Base-by-base conservation (phyloP, 2,888 invertebrate species). In the Drosophila paranaensis region DNA sequence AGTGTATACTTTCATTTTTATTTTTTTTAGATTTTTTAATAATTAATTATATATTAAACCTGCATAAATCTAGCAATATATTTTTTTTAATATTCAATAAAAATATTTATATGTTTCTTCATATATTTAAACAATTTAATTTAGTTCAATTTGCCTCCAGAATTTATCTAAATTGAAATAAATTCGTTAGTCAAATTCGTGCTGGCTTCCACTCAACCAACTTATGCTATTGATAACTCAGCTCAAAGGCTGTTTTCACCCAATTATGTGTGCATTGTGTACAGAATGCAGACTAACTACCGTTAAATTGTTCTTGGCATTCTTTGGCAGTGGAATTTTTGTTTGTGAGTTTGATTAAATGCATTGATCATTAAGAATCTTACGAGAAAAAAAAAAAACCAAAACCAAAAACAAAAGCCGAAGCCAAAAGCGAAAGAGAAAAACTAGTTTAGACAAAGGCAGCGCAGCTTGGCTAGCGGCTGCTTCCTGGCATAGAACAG, bases 261-360 rank as follows among this genome's bases (percentile, higher is more conserved):
- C 30, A 74, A 73, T 67, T 72, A 57, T 58, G 53, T 45, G 46
- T 53, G 68, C 53, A 75, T 81, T 75, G 62, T 71, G 53, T 50
- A 51, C 16, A 62, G 60, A 68, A 54, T 30, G 51, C 72, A 55
- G 42, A 51, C 37, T 65, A 65, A 73, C 68, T 60, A 76, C 88
- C 88, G 85, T 83, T 87, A 83, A 87, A 83, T 74, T 67, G 76
- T 76, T 73, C 75, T 83, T 76, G 63, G 67, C 79, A 78, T 79
- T 78, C 65, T 63, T 60, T 42, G 43, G 61, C 45, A 64, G 51
- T 67, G 71, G 63, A 63, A 70, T 68, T 72, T 80, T 80, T 67
- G 58, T 69, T 51, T 66, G 65, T 66, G 63, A 55, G 40, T 71
- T 82, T 81, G 88, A 88, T 84, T 68, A 85, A 84, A 81, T 88